Evolutionary conservation across 2,797 vertebrate genomes (phyloP), one percentile per base, ranked within the genome.

Genomic region (Channa striata): DNA sequence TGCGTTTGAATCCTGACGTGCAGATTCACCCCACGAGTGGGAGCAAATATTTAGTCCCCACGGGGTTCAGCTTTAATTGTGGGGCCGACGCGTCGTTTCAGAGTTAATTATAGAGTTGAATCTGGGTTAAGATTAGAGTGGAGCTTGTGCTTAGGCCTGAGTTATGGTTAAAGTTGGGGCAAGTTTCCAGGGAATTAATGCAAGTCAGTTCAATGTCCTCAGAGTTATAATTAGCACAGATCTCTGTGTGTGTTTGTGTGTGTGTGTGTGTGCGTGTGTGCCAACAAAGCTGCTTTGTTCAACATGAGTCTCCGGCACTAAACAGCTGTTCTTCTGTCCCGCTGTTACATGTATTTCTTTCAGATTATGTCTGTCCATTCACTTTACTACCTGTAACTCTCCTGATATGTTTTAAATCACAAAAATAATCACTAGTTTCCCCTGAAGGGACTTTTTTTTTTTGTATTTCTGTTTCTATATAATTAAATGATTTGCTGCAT

Each of bases 151-250:
- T 48, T 33, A 39, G 47, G 21, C 30, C 8, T 59, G 61, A 3
- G 61, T 34, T 48, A 48, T 21, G n/a, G 3, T 20, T 39, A 12
- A 40, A 39, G 30, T 59, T 25, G 20, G 33, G 5, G 8, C 3
- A 17, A 50, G 14, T 13, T 39, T 64, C 40, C 14, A 21, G 30
- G 53, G 56, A 59, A 10, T 53, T 20, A 30, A 58, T 51, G 72
- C 53, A 50, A 50, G 59, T 72, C 50, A 19, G 46, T 42, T 33
- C 40, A 44, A 12, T 30, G 42, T 44, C 47, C 36, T 65, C 19
- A 5, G 16, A 37, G 57, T 61, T 74, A 68, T 76, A 74, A 77
- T 83, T 77, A 77, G 59, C 57, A 17, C 36, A 17, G 2, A n/a
- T 62, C 2, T 68, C n/a, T 70, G 36, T 58, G 39, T 65, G 49